Conservation (phyloP, 2,888 invertebrate species). For the Macaria notata region DNA sequence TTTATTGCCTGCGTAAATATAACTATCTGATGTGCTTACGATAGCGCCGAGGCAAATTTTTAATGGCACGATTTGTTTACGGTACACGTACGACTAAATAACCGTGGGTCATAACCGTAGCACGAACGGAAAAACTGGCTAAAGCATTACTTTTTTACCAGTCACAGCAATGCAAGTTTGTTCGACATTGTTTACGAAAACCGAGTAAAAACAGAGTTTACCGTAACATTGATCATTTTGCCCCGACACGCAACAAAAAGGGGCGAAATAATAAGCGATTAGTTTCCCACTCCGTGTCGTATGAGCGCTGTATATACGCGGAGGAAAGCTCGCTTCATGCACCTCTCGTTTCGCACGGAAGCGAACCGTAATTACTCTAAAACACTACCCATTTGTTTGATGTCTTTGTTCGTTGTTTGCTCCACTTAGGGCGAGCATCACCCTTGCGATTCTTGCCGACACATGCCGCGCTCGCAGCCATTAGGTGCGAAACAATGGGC, state of each 20-base stretch:
- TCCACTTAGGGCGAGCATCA: conserved; percentile 78
- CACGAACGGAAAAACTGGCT: conserved; percentile 32
- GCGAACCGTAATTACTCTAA: conserved; percentile 81
- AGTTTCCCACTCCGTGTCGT: conserved; percentile 49
- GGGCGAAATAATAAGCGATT: conserved; percentile 66
- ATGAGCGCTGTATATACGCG: conserved; percentile 47
- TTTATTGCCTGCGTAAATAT: conserved; percentile 75
- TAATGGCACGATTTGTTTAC: conserved; percentile 58
- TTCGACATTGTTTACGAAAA: conserved; percentile 51
- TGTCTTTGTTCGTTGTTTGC: conserved; percentile 82
- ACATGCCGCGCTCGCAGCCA: conserved; percentile 72
- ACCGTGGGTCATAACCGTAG: conserved; percentile 33
- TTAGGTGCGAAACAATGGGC: conserved; percentile 72
- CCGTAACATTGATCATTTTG: conserved; percentile 60
- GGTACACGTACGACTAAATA: conserved; percentile 27
- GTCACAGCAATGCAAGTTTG: conserved; percentile 44
- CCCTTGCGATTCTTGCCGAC: conserved; percentile 73
- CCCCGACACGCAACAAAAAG: conserved; percentile 60
- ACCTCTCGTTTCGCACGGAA: conserved; percentile 77
- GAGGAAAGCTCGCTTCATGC: conserved; percentile 58
- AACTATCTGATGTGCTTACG: conserved; percentile 72
- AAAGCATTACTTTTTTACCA: conserved; percentile 39
- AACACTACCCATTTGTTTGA: conserved; percentile 82
- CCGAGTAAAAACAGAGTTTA: conserved; percentile 49
- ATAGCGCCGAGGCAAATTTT: conserved; percentile 66